These are phyloP conservation scores for Cnemophilus loriae DNA, from an alignment of 2,113 vertebrate genomes.

Conservation along the genomic window DNA sequence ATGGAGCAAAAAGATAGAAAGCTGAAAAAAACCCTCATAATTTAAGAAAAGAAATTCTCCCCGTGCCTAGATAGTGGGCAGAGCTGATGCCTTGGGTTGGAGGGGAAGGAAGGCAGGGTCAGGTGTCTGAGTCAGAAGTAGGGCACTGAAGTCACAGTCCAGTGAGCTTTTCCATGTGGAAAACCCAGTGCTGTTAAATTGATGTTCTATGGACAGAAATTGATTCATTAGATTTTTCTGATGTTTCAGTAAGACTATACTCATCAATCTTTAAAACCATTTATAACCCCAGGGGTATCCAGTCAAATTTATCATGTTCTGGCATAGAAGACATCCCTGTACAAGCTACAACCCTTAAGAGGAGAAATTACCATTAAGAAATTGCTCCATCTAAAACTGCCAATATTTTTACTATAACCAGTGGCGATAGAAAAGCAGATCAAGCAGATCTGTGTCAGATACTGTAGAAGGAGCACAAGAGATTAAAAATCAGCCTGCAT, in stretches of 20 bases:
- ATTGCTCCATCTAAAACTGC: background rate
- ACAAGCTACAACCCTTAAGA: background rate
- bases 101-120: background rate
- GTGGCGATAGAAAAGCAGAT: background rate
- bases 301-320: background rate
- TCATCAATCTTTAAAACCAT: background rate
- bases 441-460: background rate
- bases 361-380: background rate
- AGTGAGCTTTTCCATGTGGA: background rate
- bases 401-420: background rate
- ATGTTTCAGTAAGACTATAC: background rate
- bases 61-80: background rate
- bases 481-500: background rate
- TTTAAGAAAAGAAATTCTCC: background rate
- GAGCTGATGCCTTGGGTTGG: background rate
- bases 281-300: background rate
- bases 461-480: background rate
- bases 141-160: background rate
- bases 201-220: background rate
- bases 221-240: background rate
- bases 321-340: background rate
- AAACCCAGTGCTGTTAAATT: background rate
- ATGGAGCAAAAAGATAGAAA: background rate
- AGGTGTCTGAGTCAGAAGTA: background rate
- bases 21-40: background rate